phyloP scores from a whole-genome alignment of 2,113 vertebrate species.

The Prionailurus viverrinus region DNA sequence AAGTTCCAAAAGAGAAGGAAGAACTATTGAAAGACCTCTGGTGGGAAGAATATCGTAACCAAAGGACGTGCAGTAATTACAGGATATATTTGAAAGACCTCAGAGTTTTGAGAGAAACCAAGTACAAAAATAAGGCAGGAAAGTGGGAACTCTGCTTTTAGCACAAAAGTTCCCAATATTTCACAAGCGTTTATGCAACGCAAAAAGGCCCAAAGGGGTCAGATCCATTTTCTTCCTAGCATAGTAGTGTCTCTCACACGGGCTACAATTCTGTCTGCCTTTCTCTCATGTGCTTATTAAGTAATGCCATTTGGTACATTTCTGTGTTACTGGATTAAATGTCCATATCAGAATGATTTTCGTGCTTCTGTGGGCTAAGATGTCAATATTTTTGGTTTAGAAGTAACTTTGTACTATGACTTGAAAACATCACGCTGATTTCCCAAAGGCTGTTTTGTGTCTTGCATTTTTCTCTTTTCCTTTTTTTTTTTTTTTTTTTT shows the following conservation, averaged over 20 bases:
- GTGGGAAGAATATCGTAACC: background rate
- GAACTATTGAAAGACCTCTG: background rate
- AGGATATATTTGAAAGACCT: slow-evolving; percentile 12
- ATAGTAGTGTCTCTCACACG: background rate
- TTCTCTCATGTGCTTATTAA: background rate
- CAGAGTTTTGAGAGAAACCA: slow-evolving; percentile 11
- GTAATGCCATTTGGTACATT: background rate
- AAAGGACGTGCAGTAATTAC: background rate
- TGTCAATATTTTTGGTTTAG: background rate
- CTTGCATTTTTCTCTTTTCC: background rate
- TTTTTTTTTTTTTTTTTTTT: too few relatives aligned
- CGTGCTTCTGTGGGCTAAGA: background rate
- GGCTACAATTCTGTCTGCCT: background rate
- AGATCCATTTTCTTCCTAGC: background rate
- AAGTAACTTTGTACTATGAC: background rate
- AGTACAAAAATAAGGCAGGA: background rate
- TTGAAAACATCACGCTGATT: background rate
- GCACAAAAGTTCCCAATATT: background rate
- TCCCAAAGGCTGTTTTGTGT: background rate
- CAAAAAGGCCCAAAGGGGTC: background rate
- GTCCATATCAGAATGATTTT: background rate
- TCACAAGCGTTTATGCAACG: background rate
- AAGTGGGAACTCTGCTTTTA: background rate
- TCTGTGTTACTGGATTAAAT: background rate
- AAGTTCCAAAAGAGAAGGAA: slow-evolving; percentile 18